Percentiles rank a stretch among this genome's conserved stretches.
Evolutionary conservation across 2,113 vertebrate genomes (phyloP).

Genomic region (Sapajus apella): DNA sequence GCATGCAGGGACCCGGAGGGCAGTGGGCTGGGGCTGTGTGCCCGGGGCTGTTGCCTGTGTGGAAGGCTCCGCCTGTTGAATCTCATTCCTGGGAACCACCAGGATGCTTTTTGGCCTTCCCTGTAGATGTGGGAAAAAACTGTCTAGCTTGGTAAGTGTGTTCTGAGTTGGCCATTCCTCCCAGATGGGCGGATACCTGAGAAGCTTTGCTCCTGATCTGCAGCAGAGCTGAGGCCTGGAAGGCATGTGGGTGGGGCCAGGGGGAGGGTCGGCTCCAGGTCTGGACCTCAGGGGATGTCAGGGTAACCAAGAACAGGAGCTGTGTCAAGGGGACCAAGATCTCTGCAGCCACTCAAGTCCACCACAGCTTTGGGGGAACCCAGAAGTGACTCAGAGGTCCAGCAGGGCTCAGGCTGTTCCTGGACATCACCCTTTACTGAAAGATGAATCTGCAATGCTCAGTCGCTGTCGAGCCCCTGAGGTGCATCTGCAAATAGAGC

Average conservation of each 20-base stretch:
- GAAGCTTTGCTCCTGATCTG: not conserved
- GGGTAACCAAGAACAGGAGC: too few relatives aligned
- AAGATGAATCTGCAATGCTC: accelerated
- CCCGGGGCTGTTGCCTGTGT: accelerated
- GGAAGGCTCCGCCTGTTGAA: accelerated
- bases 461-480: accelerated
- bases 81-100: accelerated
- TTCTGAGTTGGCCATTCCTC: accelerated
- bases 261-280: not conserved
- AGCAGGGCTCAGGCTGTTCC: not conserved
- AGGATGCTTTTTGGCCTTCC: accelerated
- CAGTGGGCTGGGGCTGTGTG: accelerated
- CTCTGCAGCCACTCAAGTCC: not conserved
- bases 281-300: too few relatives aligned
- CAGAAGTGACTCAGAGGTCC: accelerated
- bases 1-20: not conserved
- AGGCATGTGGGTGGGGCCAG: accelerated
- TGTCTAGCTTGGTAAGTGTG: accelerated
- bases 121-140: accelerated
- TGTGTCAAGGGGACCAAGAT: not conserved
- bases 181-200: accelerated
- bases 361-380: not conserved
- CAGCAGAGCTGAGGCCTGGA: accelerated
- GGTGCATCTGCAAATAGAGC: accelerated
- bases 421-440: accelerated